A percentile compares a stretch with the other conserved stretches of the same genome.
phyloP scores from a whole-genome alignment of 2,888 invertebrate species.

The Cataglyphis altisquamis region DNA sequence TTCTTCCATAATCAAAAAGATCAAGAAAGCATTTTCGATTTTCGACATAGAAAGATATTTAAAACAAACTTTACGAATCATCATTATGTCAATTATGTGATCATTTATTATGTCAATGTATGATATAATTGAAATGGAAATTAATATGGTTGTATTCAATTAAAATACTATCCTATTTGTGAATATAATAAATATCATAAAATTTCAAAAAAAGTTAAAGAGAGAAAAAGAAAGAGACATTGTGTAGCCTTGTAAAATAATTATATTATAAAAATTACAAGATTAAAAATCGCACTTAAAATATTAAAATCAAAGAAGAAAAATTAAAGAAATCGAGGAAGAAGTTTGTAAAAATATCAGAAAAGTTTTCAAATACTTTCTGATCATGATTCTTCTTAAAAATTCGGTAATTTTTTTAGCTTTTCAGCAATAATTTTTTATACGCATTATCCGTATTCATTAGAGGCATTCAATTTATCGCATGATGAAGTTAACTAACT shows the following conservation, averaged over 20 bases:
- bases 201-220: not conserved
- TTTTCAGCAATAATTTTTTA: not conserved
- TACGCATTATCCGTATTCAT: constrained; percentile 1
- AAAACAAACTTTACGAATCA: not conserved
- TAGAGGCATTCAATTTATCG: constrained; percentile 17
- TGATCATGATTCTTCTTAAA: not conserved
- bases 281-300: not conserved
- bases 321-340: too few species aligned
- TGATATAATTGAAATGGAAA: not conserved
- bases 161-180: not conserved
- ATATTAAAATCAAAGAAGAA: not conserved
- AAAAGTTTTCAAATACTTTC: not conserved
- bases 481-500: constrained; percentile 40
- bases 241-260: not conserved
- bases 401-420: constrained; percentile 1
- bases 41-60: not conserved
- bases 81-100: not conserved
- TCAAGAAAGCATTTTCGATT: not conserved
- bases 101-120: not conserved
- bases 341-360: not conserved
- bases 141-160: not conserved
- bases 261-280: not conserved
- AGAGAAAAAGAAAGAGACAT: too few species aligned
- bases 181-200: not conserved
- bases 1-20: not conserved